phyloP scores from a whole-genome alignment of 2,888 invertebrate species.

The Parapristionchus giblindavisi region DNA sequence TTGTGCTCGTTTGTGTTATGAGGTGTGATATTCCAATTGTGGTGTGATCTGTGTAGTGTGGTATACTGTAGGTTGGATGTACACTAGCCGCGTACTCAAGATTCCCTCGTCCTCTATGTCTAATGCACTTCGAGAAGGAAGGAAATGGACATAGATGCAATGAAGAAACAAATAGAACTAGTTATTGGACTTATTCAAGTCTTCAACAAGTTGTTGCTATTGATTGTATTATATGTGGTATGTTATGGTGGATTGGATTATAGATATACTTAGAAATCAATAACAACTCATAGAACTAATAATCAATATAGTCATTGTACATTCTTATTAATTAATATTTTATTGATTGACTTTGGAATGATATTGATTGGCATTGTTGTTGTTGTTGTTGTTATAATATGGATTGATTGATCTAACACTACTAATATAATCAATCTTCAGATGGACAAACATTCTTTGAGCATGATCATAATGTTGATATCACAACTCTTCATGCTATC shows the following conservation, averaged over 20 bases:
- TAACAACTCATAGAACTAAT: too few relatives aligned
- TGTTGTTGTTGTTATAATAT: not conserved
- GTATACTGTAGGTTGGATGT: constrained; percentile 25
- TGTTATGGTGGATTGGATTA: constrained; percentile 43
- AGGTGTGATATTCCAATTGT: constrained; percentile 42
- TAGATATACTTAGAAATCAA: too few relatives aligned
- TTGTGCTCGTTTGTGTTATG: constrained; percentile 65
- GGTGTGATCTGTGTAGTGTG: constrained; percentile 21
- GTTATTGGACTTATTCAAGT: constrained; percentile 56
- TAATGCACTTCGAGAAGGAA: constrained; percentile 56
- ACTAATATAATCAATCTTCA: not conserved
- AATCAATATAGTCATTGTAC: too few relatives aligned
- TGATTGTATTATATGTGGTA: constrained; percentile 63
- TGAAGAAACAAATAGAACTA: constrained; percentile 20
- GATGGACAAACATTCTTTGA: constrained; percentile 33
- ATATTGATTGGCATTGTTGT: not conserved
- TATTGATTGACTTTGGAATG: not conserved
- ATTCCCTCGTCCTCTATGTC: constrained; percentile 68
- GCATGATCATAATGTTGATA: constrained; percentile 38
- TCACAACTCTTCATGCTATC: constrained; percentile 38
- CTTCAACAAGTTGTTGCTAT: constrained; percentile 64
- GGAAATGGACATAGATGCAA: constrained; percentile 41
- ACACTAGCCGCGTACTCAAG: constrained; percentile 42
- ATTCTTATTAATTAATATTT: too few relatives aligned
- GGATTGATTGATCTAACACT: not conserved